Evolutionary conservation across 1,140 invertebrate genomes (phyloP), one percentile per base, ranked within the genome.

Genomic region (Drosophila busckii): DNA sequence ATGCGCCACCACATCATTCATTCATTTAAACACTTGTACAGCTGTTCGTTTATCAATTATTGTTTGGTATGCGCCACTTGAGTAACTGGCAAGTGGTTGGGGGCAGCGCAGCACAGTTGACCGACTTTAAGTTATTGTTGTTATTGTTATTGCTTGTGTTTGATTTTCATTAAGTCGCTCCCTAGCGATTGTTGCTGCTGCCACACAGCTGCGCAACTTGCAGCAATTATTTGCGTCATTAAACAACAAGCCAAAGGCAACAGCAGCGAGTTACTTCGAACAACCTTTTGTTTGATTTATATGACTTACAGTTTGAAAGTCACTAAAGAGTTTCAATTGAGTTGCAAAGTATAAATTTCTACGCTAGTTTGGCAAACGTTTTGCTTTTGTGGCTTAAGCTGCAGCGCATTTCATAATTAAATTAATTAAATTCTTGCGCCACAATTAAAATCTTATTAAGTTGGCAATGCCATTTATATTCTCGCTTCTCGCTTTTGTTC

Each of bases 401-500:
- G n/a, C n/a, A n/a, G n/a, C n/a, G n/a, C n/a, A n/a, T n/a, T 63
- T 68, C 73, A 58, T 80, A 58, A 76, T 82, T 78, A 62, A 78
- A 84, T 84, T 84, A 84, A 84, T 84, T 84, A 84, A 84, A 84
- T 84, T 84, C 68, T 71, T 84, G 78, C 68, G 78, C 78, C 63
- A 84, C 78, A 84, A 84, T 84, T 84, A 84, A 84, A 84, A 84
- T 84, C 64, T 84, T 84, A 84, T 84, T 78, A 78, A 73, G 73
- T 82, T 73, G 41, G 46, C 46, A 46, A 32, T 58, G 40, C 56
- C 67, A 56, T 59, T 70, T 46, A 23, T 32, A 28, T 38, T 8
- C 17, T 13, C 12, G 17, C 32, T n/a, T 55, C 59, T 45, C 31
- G 17, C 34, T 48, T n/a, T n/a, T n/a, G n/a, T n/a, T n/a, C n/a